These are phyloP conservation scores for Clanis bilineata DNA, from an alignment of 2,888 invertebrate genomes.

Conservation along the genomic window DNA sequence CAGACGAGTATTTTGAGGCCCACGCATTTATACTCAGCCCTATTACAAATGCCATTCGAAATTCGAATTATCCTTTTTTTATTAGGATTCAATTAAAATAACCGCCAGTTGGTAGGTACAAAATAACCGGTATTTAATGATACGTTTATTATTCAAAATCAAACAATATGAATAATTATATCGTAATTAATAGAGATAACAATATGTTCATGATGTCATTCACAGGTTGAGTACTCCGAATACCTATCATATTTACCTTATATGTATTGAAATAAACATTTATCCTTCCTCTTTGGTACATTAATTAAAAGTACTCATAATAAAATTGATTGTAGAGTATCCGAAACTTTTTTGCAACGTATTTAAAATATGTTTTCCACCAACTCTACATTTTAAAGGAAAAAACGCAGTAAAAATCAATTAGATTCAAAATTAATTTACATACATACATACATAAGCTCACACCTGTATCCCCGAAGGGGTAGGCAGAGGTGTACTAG, in stretches of 20 bases:
- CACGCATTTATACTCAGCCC: not conserved
- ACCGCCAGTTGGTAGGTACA: not conserved
- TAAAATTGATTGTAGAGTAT: too few species aligned
- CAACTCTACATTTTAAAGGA: too few species aligned
- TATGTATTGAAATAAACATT: not conserved
- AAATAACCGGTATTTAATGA: not conserved
- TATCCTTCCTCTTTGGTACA: not conserved
- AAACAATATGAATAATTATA: not conserved
- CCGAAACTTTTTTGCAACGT: too few species aligned
- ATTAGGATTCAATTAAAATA: not conserved
- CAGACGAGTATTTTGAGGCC: slow-evolving; percentile 9
- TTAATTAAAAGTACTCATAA: too few species aligned
- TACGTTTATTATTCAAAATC: too few species aligned
- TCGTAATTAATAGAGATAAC: not conserved
- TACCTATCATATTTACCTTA: not conserved
- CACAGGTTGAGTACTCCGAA: not conserved
- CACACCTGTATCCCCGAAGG: too few species aligned
- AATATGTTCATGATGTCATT: not conserved
- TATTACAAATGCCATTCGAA: not conserved
- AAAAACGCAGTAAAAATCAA: too few species aligned
- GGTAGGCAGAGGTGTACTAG: too few species aligned
- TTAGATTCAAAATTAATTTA: too few species aligned
- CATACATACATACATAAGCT: too few species aligned
- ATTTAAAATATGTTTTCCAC: too few species aligned
- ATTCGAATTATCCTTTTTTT: not conserved